These are phyloP conservation scores for Eurypyga helias DNA, from an alignment of 2,113 vertebrate genomes.

Conservation along the genomic window DNA sequence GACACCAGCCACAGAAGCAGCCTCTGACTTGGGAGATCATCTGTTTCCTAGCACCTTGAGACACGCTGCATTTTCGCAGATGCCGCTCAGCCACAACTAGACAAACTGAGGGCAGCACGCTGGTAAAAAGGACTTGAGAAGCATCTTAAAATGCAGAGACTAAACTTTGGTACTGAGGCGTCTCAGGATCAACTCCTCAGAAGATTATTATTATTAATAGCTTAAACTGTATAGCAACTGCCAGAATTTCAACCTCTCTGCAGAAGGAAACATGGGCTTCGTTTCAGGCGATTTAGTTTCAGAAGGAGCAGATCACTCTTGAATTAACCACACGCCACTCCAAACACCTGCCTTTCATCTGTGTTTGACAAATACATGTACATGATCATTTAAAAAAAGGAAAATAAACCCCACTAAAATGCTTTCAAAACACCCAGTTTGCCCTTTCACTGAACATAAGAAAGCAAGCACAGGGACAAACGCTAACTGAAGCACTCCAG, in stretches of 20 bases:
- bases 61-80: neutral
- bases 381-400: neutral
- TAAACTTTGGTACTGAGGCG: neutral
- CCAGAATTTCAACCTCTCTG: neutral
- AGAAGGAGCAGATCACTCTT: neutral
- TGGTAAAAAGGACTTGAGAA: neutral
- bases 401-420: neutral
- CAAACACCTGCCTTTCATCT: neutral
- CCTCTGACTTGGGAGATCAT: neutral
- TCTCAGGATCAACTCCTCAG: neutral
- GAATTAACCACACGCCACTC: neutral
- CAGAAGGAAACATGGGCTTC: neutral
- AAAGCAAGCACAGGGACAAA: neutral
- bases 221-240: neutral
- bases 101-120: neutral
- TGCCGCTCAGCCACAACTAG: neutral
- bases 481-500: neutral
- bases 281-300: neutral
- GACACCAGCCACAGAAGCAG: neutral
- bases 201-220: neutral
- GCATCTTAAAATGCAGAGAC: neutral
- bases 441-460: neutral
- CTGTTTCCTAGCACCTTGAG: neutral
- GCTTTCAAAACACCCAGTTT: neutral
- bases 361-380: neutral